These are phyloP conservation scores for Pteruthius melanotis DNA, from an alignment of 2,113 vertebrate species.

Conservation along the genomic window DNA sequence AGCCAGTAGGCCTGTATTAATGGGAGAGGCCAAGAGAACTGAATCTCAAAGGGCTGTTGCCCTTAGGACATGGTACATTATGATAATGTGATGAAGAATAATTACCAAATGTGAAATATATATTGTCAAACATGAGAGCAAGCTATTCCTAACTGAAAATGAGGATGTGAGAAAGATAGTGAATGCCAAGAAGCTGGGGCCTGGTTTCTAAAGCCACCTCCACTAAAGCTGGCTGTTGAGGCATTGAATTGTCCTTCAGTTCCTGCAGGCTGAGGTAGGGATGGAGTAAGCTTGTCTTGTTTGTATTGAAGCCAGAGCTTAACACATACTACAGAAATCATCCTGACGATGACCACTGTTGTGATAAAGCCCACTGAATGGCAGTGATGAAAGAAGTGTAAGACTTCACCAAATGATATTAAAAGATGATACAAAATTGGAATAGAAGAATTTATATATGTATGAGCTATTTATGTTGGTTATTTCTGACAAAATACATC, in stretches of 20 bases:
- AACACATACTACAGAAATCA: not conserved
- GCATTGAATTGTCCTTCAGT: not conserved
- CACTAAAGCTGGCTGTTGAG: not conserved
- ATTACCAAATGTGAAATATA: conserved; percentile 62
- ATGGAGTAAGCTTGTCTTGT: not conserved
- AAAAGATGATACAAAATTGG: not conserved
- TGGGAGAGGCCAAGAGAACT: conserved; percentile 52
- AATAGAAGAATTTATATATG: not conserved
- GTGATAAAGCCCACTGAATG: not conserved
- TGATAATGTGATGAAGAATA: conserved; percentile 68
- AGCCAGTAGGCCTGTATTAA: conserved; percentile 61
- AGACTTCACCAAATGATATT: not conserved
- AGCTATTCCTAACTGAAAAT: conserved; percentile 36
- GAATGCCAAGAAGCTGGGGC: not conserved
- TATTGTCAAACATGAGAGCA: conserved; percentile 39
- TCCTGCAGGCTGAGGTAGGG: not conserved
- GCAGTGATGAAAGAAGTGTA: not conserved
- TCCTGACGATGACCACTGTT: not conserved
- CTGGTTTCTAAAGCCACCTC: not conserved
- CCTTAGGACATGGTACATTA: conserved; percentile 57
- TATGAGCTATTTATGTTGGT: not conserved
- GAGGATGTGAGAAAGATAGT: not conserved
- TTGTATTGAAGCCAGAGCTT: not conserved
- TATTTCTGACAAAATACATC: not conserved
- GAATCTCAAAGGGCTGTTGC: conserved; percentile 55